Conservation (phyloP, 2,888 invertebrate species). For the Conchocele bisecta region DNA sequence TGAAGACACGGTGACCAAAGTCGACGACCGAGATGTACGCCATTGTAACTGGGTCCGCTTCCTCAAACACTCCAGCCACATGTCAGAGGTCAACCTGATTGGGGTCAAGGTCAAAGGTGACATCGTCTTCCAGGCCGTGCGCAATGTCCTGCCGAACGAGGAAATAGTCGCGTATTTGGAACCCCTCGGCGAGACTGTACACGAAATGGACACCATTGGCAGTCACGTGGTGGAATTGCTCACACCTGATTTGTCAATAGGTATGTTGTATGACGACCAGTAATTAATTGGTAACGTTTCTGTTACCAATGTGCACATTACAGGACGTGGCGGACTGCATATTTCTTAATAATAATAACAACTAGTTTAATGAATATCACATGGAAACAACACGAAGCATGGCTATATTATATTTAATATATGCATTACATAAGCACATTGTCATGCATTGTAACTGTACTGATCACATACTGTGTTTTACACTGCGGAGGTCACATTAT, state of each 20-base stretch:
- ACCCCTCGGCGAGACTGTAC: conserved; percentile 3
- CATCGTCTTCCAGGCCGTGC: conserved; percentile 94
- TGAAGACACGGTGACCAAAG: conserved; percentile 92
- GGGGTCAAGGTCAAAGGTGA: conserved; percentile 90
- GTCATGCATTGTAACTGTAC: too few species aligned
- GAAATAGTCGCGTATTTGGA: conserved; percentile 93
- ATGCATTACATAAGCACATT: too few species aligned
- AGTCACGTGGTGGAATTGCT: background rate
- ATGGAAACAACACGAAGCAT: too few species aligned
- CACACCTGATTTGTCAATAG: conserved; percentile 38
- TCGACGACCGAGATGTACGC: conserved; percentile 88
- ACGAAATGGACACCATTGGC: conserved; percentile 3
- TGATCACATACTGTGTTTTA: too few species aligned
- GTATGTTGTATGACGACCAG: too few species aligned
- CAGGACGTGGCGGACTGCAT: too few species aligned
- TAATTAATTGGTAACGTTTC: background rate
- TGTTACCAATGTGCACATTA: too few species aligned
- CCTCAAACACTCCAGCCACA: conserved; percentile 90
- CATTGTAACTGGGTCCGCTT: conserved; percentile 98
- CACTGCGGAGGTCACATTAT: too few species aligned
- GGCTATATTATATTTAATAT: too few species aligned
- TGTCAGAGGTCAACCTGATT: conserved; percentile 92
- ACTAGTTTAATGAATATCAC: too few species aligned
- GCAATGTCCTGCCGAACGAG: conserved; percentile 92
- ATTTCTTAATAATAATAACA: too few species aligned